phyloP scores from a whole-genome alignment of 1,140 invertebrate genomes.

The Pseudomyrmex dendroicus region DNA sequence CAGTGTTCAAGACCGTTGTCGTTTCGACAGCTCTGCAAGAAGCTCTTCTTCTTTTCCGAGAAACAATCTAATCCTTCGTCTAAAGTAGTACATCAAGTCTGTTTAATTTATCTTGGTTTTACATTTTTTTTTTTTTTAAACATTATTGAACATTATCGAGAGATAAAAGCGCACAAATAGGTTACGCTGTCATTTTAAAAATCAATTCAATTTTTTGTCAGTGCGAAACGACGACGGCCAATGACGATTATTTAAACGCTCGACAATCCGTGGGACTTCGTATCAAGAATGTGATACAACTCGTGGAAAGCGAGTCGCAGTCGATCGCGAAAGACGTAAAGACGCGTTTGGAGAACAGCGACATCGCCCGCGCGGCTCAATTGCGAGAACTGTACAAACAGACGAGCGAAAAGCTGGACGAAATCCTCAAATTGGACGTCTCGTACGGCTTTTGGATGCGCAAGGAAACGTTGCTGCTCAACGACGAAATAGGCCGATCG shows the following conservation, averaged over 20 bases:
- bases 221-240: slow-evolving; percentile 44
- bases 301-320: slow-evolving; percentile 31
- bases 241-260: slow-evolving; percentile 56
- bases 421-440: slow-evolving; percentile 53
- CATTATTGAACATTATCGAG: too few species aligned
- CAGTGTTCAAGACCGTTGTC: slow-evolving; percentile 51
- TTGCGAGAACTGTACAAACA: slow-evolving; percentile 23
- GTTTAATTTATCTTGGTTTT: not conserved
- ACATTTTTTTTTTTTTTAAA: not conserved
- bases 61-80: not conserved
- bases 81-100: slow-evolving; percentile 52
- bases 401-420: slow-evolving; percentile 39
- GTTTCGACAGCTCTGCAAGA: not conserved
- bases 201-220: slow-evolving; percentile 44
- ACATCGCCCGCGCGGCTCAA: not conserved
- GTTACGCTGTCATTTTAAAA: too few species aligned
- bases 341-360: not conserved
- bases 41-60: not conserved
- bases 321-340: not conserved
- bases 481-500: slow-evolving; percentile 44
- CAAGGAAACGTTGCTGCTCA: slow-evolving; percentile 47
- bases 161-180: not conserved
- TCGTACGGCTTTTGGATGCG: slow-evolving; percentile 53
- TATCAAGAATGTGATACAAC: slow-evolving; percentile 26
- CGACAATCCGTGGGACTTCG: slow-evolving; percentile 9